Percentiles rank a stretch among this genome's conserved stretches.
phyloP scores from a whole-genome alignment of 2,888 invertebrate species.

The Sycophila texana region DNA sequence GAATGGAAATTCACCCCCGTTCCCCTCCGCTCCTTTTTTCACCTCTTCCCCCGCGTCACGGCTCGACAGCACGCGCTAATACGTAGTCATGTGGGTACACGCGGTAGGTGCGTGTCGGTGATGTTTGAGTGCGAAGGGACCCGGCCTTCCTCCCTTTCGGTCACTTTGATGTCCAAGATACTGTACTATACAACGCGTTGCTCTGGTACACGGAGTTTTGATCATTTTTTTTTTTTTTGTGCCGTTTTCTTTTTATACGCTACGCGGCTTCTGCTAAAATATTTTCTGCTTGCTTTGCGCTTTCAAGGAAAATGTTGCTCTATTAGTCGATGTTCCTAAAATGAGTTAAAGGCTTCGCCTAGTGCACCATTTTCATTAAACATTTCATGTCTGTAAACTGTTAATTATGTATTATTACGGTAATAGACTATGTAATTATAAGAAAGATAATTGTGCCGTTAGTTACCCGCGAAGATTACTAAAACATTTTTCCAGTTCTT shows the following conservation, averaged over 20 bases:
- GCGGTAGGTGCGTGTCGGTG: not conserved
- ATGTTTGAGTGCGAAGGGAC: not conserved
- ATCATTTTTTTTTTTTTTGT: not conserved
- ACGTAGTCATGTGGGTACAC: not conserved
- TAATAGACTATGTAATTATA: too few species aligned
- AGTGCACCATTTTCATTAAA: too few species aligned
- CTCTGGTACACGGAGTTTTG: not conserved
- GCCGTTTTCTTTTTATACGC: not conserved
- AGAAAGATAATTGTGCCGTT: too few species aligned
- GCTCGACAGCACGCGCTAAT: not conserved
- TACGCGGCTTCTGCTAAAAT: not conserved
- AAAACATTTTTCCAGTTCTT: too few species aligned
- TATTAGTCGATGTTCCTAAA: too few species aligned
- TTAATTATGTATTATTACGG: too few species aligned
- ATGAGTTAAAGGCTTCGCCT: too few species aligned
- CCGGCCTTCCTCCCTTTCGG: not conserved
- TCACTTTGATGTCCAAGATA: conserved; percentile 32
- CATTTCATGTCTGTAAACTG: too few species aligned
- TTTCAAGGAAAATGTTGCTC: too few species aligned
- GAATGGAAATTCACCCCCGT: conserved; percentile 6
- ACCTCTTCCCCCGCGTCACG: not conserved
- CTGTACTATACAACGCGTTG: not conserved
- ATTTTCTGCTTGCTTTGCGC: too few species aligned
- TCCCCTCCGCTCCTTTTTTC: too few species aligned
- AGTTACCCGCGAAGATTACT: too few species aligned